Percentiles rank a stretch among this genome's conserved stretches.
These are phyloP conservation scores for Lampris incognitus DNA, from an alignment of 2,113 vertebrate species.

Conservation along the genomic window DNA sequence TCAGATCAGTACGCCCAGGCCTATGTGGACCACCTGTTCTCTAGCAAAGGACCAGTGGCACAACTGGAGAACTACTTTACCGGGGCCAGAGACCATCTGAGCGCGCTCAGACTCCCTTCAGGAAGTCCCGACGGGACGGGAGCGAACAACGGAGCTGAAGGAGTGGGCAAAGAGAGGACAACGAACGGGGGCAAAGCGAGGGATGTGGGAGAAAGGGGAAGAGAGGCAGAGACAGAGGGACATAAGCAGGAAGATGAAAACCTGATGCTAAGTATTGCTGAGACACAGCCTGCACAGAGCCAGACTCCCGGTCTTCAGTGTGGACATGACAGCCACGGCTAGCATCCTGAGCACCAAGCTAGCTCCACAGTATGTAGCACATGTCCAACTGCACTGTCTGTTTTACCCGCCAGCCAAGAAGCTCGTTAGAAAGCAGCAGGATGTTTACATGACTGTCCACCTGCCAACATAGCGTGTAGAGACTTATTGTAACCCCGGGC, in stretches of 20 bases:
- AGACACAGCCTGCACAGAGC: slow-evolving; percentile 49
- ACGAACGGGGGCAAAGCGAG: neutral
- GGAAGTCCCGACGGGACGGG: slow-evolving; percentile 13
- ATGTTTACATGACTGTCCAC: too few species aligned
- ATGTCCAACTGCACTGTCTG: too few species aligned
- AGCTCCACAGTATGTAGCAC: too few species aligned
- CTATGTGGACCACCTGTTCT: slow-evolving; percentile 70
- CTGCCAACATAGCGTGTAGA: too few species aligned
- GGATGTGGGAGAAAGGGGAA: neutral
- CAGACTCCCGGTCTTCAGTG: neutral
- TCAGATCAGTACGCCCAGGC: slow-evolving; percentile 67
- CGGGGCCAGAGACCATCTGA: slow-evolving; percentile 36
- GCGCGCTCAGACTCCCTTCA: neutral
- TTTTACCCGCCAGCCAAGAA: too few species aligned
- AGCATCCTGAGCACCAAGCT: too few species aligned
- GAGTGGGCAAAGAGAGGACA: neutral
- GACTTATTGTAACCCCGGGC: too few species aligned
- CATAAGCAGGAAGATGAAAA: neutral
- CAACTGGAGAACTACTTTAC: slow-evolving; percentile 64
- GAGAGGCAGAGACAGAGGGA: neutral
- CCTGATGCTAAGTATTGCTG: slow-evolving; percentile 63
- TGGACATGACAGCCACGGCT: neutral
- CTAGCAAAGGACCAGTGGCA: slow-evolving; percentile 57
- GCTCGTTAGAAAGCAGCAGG: too few species aligned
- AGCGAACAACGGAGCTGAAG: neutral